Percentiles rank a stretch among this genome's conserved stretches.
These are phyloP conservation scores for Ylistrum balloti DNA, from an alignment of 1,140 invertebrate species.

Conservation along the genomic window DNA sequence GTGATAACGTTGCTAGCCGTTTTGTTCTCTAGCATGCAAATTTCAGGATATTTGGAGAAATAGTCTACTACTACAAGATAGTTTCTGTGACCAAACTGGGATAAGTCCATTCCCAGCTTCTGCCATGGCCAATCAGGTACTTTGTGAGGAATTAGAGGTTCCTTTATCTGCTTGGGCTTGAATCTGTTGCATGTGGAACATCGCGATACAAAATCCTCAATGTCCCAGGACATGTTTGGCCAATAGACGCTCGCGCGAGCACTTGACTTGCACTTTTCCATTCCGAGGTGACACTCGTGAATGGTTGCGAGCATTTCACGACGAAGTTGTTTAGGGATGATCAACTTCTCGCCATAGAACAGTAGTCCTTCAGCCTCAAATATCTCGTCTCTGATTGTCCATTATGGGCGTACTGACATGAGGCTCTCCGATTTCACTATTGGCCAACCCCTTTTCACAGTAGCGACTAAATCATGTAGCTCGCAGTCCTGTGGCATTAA, in stretches of 20 bases:
- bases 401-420: slow-evolving; percentile 21
- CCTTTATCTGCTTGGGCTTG: slow-evolving; percentile 36
- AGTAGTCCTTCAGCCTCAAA: slow-evolving; percentile 41
- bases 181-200: slow-evolving; percentile 50
- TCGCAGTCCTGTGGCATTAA: slow-evolving; percentile 21
- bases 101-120: slow-evolving; percentile 46
- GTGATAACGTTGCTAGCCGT: not conserved
- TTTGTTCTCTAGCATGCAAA: slow-evolving; percentile 41
- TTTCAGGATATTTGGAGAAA: slow-evolving; percentile 34
- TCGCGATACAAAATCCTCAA: slow-evolving; percentile 48
- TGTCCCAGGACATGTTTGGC: slow-evolving; percentile 55
- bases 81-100: not conserved
- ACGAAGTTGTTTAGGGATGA: slow-evolving; percentile 51
- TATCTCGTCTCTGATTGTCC: slow-evolving; percentile 46
- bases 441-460: slow-evolving; percentile 45
- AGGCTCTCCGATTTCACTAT: not conserved
- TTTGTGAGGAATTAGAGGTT: slow-evolving; percentile 58
- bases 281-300: slow-evolving; percentile 64
- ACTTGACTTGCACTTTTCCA: slow-evolving; percentile 56
- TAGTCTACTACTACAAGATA: slow-evolving; percentile 41
- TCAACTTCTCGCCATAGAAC: slow-evolving; percentile 29
- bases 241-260: slow-evolving; percentile 59
- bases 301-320: slow-evolving; percentile 54
- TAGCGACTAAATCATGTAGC: not conserved
- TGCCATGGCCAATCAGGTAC: slow-evolving; percentile 52